Evolutionary conservation across 2,888 invertebrate genomes (phyloP), one percentile per base, ranked within the genome.

Genomic region (Andrena marginata): DNA sequence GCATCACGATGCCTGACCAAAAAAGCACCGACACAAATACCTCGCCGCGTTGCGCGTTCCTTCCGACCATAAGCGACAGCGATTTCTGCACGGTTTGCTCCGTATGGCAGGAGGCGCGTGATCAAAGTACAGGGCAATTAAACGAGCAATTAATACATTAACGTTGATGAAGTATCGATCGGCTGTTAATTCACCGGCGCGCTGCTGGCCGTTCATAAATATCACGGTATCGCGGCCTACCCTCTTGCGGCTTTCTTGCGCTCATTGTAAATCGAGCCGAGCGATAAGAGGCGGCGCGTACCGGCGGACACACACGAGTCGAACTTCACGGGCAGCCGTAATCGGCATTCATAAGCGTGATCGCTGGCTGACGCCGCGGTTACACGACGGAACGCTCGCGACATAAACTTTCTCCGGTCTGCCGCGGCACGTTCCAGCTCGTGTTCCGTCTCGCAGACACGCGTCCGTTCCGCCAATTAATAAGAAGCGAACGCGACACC

Each of bases 91-190:
- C 78, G 76, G 69, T 79, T 68, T 63, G 23, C 75, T 48, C n/a
- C 67, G 48, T 35, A 62, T 10, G 62, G 80, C 16, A 54, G 60
- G 20, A 1, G 35, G 2, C 60, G 67, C 49, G 13, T 31, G 75
- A 75, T 82, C 70, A 73, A 80, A 63, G 75, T 49, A 65, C 67
- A 31, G 23, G 35, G 35, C 59, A 80, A 81, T 80, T 82, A 80
- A 82, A 71, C 82, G 81, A 29, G 70, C 72, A 82, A 83, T 83
- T 83, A 83, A 74, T 83, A 83, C 70, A 77, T 82, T 74, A 83
- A 64, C 82, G 73, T 74, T 68, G 82, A 83, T 69, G 69, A 74
- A 82, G 74, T 73, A 70, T 82, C 72, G 69, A 59, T 26, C 67
- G 54, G 35, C 59, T 51, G 82, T 83, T 72, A 73, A 81, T 81